Base-by-base conservation (phyloP, 2,888 invertebrate genomes). In the Andrena chrysosceles region DNA sequence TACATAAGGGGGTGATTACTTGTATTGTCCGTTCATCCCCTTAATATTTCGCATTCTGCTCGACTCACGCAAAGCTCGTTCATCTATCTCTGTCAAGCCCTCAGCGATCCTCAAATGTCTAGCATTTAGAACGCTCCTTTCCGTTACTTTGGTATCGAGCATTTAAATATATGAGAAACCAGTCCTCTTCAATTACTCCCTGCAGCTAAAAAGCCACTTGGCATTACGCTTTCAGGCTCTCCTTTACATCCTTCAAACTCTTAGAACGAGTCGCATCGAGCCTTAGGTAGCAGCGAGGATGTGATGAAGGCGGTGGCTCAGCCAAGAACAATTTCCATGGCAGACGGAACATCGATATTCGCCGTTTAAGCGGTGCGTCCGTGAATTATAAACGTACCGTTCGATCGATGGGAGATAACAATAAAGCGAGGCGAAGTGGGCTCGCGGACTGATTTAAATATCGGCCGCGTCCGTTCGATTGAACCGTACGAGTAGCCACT, bases 401-500 rank as follows among this genome's bases (percentile, higher is more conserved):
- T 26, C 31, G 72, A 81, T 80, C 80, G n/a, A 80, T 67, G 26
- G 13, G 10, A 8, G 20, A 49, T 33, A 42, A 60, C 77, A 62
- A 80, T 71, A 71, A 70, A 48, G 66, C 66, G 16, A 23, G 7
- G 13, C 31, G 33, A 60, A 48, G 33, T 20, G 31, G 29, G 26
- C 33, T 29, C 16, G 3, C 48, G 16, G 16, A 23, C 54, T 68
- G 35, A 75, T 70, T 82, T 67, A 81, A 82, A 82, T 82, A 73
- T 81, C 67, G 76, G 67, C 56, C 67, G 75, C 49, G 67, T 71
- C 66, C 23, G 42, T 75, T 64, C 75, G 82, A 71, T 75, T 81
- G 70, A 62, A 26, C 48, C 62, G 76, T 52, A 71, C 71, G 68
- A 77, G 76, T 68, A 71, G 68, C 76, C 63, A 83, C 82, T 83